These are phyloP conservation scores for Tokudaia muenninki DNA, from an alignment of 2,797 vertebrate species.

Conservation along the genomic window DNA sequence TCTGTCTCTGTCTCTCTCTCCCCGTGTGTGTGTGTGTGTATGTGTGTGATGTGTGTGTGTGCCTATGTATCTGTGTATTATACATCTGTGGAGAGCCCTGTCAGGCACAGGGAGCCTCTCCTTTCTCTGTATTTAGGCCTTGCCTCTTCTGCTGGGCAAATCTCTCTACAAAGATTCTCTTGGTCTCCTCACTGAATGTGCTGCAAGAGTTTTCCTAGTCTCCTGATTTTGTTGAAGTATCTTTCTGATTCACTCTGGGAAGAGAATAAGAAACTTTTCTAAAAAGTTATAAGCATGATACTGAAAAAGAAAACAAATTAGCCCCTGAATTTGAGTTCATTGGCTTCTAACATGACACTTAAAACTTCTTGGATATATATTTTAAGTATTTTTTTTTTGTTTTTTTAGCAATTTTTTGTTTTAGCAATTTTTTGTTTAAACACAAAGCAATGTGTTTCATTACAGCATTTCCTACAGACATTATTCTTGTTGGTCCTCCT, in stretches of 20 bases:
- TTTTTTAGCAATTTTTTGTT: background rate
- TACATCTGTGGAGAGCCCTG: background rate
- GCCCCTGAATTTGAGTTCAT: background rate
- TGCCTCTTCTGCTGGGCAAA: background rate
- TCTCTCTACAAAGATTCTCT: constrained; percentile 4
- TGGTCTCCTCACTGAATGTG: constrained; percentile 14
- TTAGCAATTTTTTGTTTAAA: background rate
- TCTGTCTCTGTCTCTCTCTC: no score
- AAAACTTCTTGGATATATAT: background rate
- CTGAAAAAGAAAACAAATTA: background rate
- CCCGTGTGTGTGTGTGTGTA: no score
- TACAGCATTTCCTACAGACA: background rate
- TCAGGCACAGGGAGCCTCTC: background rate
- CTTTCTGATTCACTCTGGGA: background rate
- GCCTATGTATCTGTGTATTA: no score
- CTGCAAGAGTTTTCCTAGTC: background rate
- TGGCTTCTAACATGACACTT: background rate
- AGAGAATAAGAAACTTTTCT: background rate
- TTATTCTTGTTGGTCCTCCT: background rate
- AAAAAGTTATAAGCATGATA: background rate
- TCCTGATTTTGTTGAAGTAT: background rate
- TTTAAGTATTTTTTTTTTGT: background rate
- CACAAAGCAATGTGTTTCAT: background rate
- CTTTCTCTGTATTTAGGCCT: background rate
- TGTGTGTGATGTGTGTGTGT: no score